These are phyloP conservation scores for Pristiophorus japonicus DNA, from an alignment of 2,113 vertebrate species.

Conservation along the genomic window DNA sequence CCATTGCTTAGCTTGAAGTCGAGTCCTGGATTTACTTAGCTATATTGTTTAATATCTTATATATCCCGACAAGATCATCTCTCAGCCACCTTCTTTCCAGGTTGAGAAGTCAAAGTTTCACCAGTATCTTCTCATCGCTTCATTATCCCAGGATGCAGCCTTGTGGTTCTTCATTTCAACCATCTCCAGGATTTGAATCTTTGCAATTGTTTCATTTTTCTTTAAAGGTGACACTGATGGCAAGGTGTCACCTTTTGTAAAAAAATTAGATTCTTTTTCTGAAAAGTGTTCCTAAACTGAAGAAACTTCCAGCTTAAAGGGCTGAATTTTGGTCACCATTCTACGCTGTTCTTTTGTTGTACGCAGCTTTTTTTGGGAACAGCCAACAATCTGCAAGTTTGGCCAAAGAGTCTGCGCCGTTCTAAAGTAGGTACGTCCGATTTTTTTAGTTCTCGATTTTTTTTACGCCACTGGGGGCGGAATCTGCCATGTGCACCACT, in stretches of 20 bases:
- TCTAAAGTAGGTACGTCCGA: too few relatives aligned
- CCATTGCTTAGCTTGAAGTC: not conserved
- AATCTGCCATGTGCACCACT: too few relatives aligned
- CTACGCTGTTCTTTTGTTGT: too few relatives aligned
- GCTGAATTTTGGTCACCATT: too few relatives aligned
- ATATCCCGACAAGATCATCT: not conserved
- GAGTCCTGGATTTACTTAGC: not conserved
- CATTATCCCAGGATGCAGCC: not conserved
- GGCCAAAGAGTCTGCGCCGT: too few relatives aligned
- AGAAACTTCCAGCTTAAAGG: not conserved
- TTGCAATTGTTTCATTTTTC: not conserved
- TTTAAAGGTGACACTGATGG: not conserved
- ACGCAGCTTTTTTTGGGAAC: too few relatives aligned
- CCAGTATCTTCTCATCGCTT: not conserved
- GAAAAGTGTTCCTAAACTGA: not conserved
- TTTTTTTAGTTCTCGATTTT: too few relatives aligned
- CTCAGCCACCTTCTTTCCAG: not conserved
- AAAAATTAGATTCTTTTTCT: not conserved
- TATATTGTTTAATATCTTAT: not conserved
- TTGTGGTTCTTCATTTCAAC: not conserved
- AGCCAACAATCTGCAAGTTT: too few relatives aligned
- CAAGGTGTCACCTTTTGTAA: not conserved
- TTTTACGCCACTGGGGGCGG: too few relatives aligned
- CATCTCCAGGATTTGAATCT: not conserved
- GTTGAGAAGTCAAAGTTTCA: not conserved